Evolutionary conservation across 2,113 vertebrate species (phyloP).

Genomic region (Gulo gulo): DNA sequence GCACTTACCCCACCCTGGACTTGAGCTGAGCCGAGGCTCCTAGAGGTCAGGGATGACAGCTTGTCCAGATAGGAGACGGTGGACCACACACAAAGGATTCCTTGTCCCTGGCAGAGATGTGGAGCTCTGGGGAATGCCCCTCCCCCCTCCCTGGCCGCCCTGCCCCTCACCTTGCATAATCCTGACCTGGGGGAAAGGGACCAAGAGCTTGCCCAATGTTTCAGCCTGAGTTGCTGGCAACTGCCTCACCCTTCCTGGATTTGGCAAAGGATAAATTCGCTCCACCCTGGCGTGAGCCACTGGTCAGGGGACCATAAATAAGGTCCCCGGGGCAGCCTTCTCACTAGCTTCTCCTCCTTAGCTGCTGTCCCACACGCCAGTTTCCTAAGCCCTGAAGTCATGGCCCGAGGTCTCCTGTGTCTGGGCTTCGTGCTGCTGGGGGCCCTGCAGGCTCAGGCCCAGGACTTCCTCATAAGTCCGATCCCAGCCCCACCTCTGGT

Average conservation of each 20-base stretch:
- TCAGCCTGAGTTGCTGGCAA: background rate
- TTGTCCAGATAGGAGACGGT: rapidly evolving
- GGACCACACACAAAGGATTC: background rate
- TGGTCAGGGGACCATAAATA: constrained; percentile 46
- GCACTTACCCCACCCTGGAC: background rate
- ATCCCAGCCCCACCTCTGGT: background rate
- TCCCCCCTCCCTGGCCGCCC: background rate
- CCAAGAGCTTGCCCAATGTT: constrained; percentile 34
- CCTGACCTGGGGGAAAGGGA: background rate
- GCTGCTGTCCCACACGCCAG: background rate
- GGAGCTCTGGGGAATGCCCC: background rate
- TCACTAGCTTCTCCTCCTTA: background rate
- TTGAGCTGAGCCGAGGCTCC: background rate
- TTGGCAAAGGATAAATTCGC: constrained; percentile 46
- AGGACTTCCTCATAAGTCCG: rapidly evolving
- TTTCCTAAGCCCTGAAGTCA: background rate
- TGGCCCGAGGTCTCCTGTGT: constrained; percentile 25
- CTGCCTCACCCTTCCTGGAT: constrained; percentile 59
- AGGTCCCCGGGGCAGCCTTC: background rate
- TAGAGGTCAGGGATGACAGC: background rate
- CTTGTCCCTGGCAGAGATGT: background rate
- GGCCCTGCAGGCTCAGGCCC: constrained; percentile 6
- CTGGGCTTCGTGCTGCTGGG: constrained; percentile 59
- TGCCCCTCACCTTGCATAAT: background rate
- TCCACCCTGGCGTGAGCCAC: background rate